These are phyloP conservation scores for Rhizoglyphus robini DNA, from an alignment of 1,140 invertebrate genomes.

Conservation along the genomic window DNA sequence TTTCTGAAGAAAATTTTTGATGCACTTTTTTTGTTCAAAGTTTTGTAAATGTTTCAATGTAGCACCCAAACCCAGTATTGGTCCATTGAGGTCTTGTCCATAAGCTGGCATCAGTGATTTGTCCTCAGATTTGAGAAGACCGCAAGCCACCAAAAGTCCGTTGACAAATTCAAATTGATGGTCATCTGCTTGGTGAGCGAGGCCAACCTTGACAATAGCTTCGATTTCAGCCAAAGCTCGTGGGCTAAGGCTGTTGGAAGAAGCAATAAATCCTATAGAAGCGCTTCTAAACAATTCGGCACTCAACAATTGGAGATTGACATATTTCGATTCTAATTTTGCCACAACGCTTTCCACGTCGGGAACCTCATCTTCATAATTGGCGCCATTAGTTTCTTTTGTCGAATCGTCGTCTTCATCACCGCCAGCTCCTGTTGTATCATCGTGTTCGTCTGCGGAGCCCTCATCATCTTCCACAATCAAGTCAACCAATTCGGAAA, in stretches of 20 bases:
- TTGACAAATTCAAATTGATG: slow-evolving; percentile 44
- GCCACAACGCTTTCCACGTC: not conserved
- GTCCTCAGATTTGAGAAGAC: slow-evolving; percentile 48
- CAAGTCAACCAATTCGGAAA: slow-evolving; percentile 12
- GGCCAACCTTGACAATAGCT: slow-evolving; percentile 17
- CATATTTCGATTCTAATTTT: not conserved
- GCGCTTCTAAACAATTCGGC: slow-evolving; percentile 17
- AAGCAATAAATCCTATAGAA: not conserved
- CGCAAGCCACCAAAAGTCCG: slow-evolving; percentile 48
- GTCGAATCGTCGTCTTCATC: not conserved
- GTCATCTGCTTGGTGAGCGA: not conserved
- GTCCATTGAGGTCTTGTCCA: slow-evolving; percentile 31
- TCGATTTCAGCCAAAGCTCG: slow-evolving; percentile 19
- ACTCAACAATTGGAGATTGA: not conserved
- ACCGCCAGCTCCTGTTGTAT: slow-evolving; percentile 2
- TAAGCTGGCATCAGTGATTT: slow-evolving; percentile 29
- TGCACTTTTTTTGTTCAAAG: not conserved
- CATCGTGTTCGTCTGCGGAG: slow-evolving; percentile 19
- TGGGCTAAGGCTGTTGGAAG: slow-evolving; percentile 2
- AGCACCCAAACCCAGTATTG: slow-evolving; percentile 32
- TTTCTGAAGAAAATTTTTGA: not conserved
- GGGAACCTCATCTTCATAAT: too few species aligned
- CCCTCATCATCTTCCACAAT: slow-evolving; percentile 22
- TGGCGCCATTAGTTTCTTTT: not conserved
- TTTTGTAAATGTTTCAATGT: not conserved